Evolutionary conservation across 1,140 invertebrate species (phyloP).

Genomic region (Oryctes rhinoceros): DNA sequence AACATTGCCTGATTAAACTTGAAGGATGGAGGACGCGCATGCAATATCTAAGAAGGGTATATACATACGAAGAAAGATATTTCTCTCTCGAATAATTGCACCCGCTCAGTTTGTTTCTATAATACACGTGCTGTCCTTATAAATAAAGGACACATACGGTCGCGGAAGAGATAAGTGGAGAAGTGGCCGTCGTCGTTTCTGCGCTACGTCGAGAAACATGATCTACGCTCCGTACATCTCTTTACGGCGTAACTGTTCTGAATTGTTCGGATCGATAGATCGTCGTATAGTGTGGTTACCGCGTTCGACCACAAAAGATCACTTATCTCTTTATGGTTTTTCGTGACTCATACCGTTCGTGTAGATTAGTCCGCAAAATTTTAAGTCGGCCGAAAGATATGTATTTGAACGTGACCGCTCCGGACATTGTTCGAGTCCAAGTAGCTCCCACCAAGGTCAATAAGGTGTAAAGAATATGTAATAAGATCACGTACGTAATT

Average conservation of each 20-base stretch:
- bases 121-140: conserved; percentile 9
- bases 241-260: conserved; percentile 31
- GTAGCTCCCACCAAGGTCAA: neutral
- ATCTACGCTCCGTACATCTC: neutral
- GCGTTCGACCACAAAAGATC: neutral
- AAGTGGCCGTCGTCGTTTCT: neutral
- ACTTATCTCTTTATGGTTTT: conserved; percentile 21
- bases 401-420: neutral
- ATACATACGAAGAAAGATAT: neutral
- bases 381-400: neutral
- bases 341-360: conserved; percentile 14
- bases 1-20: no score
- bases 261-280: conserved; percentile 11
- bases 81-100: neutral
- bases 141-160: conserved; percentile 11
- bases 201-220: neutral
- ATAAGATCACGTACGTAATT: neutral
- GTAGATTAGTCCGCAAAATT: conserved; percentile 16
- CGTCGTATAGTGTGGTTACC: neutral
- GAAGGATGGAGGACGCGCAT: no score
- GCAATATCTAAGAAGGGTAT: no score
- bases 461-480: neutral
- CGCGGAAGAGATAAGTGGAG: conserved; percentile 1
- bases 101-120: conserved; percentile 1
- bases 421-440: neutral